Base-by-base conservation (phyloP, 2,888 invertebrate genomes). In the Drosophila colorata region DNA sequence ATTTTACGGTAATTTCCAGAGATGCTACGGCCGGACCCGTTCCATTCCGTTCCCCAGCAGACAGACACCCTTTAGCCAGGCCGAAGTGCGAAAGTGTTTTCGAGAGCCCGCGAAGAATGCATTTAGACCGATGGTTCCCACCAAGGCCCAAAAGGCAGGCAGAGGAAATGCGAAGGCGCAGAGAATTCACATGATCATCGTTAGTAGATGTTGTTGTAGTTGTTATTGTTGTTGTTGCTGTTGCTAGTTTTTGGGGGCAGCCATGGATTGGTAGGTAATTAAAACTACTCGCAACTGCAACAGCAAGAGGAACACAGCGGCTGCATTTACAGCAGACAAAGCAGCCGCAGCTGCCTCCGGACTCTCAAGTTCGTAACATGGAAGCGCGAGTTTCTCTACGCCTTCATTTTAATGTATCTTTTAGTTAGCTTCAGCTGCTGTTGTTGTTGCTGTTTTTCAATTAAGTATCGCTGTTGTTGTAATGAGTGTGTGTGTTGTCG, bases 171-270 rank as follows among this genome's bases (percentile, higher is more conserved):
- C 79, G 65, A 74, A 80, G 80, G 84, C 69, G 71, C 82, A 69
- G 49, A 73, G 78, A 88, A 74, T 83, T 83, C 83, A 88, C 83
- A 88, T 86, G 87, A 72, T 69, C 86, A 88, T 83, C 88, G 84
- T 85, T 85, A 80, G 84, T 60, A 66, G 76, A 16, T 51, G 65
- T 55, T 59, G 58, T 31, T 66, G 60, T 20, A 38, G 55, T 35
- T 40, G 53, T n/a, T 44, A 52, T 23, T 41, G 52, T 44, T 44
- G 60, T 18, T 52, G 70, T 33, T 60, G 46, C 41, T 53, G 40
- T 16, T 63, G 38, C 8, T 40, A 23, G 20, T 46, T 74, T 79
- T 87, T 76, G 65, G 65, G 72, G 65, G 69, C 83, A 76, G 58
- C 63, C 85, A 60, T 77, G 74, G 64, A 83, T 83, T 61, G 80